phyloP scores from a whole-genome alignment of 2,797 vertebrate genomes.

The Neosalanx taihuensis region DNA sequence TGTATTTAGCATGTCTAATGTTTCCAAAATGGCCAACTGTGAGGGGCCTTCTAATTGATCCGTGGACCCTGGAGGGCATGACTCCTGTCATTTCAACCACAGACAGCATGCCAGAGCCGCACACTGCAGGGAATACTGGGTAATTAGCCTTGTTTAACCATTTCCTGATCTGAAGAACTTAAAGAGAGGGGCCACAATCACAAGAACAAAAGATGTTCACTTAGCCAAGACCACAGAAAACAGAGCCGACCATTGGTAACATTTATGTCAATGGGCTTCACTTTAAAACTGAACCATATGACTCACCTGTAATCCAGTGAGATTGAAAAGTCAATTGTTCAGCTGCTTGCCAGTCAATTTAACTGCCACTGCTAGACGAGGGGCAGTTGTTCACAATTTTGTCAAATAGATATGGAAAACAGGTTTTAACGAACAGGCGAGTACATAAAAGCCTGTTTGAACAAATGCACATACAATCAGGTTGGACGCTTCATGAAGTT shows the following conservation, averaged over 20 bases:
- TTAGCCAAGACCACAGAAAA: slow-evolving; percentile 41
- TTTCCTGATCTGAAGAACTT: slow-evolving; percentile 83
- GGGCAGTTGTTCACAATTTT: too few species aligned
- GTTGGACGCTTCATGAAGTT: not conserved
- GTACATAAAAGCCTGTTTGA: too few species aligned
- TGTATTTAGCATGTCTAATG: slow-evolving; percentile 63
- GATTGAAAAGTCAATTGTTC: not conserved
- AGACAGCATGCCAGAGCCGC: slow-evolving; percentile 62
- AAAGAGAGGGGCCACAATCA: slow-evolving; percentile 70
- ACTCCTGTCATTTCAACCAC: slow-evolving; percentile 76
- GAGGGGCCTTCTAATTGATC: slow-evolving; percentile 69
- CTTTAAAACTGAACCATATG: slow-evolving; percentile 57
- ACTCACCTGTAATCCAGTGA: slow-evolving; percentile 29
- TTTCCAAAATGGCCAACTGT: slow-evolving; percentile 59
- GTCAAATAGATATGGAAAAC: too few species aligned
- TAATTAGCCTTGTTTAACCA: slow-evolving; percentile 78
- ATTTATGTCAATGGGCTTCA: slow-evolving; percentile 43
- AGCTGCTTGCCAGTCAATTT: not conserved
- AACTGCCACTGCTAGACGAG: too few species aligned
- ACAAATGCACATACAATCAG: too few species aligned
- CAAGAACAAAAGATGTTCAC: slow-evolving; percentile 65
- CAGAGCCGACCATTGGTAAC: slow-evolving; percentile 50
- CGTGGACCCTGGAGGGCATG: slow-evolving; percentile 62
- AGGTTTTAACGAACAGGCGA: too few species aligned
- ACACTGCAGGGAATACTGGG: slow-evolving; percentile 61